phyloP scores from a whole-genome alignment of 2,113 vertebrate genomes.

The Vulpes lagopus region DNA sequence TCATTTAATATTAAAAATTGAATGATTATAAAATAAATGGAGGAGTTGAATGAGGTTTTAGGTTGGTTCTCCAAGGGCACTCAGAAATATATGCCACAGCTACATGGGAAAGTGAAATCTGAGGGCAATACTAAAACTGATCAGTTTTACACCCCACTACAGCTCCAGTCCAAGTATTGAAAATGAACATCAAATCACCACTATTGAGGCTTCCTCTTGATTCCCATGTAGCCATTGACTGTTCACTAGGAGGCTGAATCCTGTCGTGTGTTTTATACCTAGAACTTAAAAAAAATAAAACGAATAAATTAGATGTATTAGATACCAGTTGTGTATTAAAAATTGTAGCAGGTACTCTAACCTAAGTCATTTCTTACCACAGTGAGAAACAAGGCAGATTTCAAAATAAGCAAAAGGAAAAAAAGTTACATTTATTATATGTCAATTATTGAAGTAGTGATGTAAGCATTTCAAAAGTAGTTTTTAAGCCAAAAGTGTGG shows the following conservation, averaged over 20 bases:
- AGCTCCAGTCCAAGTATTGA: neutral
- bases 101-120: neutral
- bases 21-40: constrained; percentile 8
- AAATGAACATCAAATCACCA: neutral
- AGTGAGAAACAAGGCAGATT: constrained; percentile 7
- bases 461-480: neutral
- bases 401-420: neutral
- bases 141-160: neutral
- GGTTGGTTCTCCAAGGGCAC: neutral
- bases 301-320: neutral
- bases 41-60: neutral
- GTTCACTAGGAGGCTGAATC: neutral
- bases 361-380: neutral
- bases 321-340: neutral
- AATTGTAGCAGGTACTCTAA: neutral
- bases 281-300: neutral
- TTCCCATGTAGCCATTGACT: too few relatives aligned
- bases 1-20: neutral
- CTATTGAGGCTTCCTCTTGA: neutral
- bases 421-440: neutral
- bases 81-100: neutral
- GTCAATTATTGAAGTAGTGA: neutral
- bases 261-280: neutral
- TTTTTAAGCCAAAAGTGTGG: neutral
- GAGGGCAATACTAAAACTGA: neutral